Evolutionary conservation across 2,888 invertebrate genomes (phyloP).

Genomic region (Plusia festucae): DNA sequence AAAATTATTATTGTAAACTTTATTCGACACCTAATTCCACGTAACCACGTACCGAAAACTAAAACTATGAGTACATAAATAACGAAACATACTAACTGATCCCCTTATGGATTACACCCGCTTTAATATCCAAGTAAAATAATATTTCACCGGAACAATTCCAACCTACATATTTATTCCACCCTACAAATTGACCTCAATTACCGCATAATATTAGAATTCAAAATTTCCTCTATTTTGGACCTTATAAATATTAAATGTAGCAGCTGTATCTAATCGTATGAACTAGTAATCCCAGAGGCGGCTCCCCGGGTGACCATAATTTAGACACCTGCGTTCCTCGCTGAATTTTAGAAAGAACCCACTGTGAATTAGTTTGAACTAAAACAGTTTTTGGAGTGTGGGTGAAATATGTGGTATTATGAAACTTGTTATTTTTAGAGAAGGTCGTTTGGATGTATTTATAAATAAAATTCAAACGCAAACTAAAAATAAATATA

Average conservation of each 20-base stretch:
- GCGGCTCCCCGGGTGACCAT: conserved; percentile 33
- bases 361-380: conserved; percentile 11
- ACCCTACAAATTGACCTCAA: conserved; percentile 20
- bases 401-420: conserved; percentile 8
- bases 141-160: neutral
- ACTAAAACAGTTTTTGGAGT: conserved; percentile 28
- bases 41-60: neutral
- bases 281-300: conserved; percentile 41
- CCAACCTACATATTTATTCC: neutral
- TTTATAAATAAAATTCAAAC: no score
- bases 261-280: conserved; percentile 38
- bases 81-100: neutral
- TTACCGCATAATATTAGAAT: conserved; percentile 29
- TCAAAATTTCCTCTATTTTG: conserved; percentile 29
- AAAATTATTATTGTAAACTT: neutral
- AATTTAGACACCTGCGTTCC: conserved; percentile 41
- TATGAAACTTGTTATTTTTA: neutral
- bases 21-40: neutral
- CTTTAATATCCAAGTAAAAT: neutral
- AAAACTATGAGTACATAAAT: conserved; percentile 4
- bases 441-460: neutral
- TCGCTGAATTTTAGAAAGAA: conserved; percentile 48
- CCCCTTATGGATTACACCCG: neutral
- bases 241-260: conserved; percentile 50
- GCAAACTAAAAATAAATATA: no score